Base-by-base conservation (phyloP, 2,797 vertebrate genomes). In the Poecilia velifera region DNA sequence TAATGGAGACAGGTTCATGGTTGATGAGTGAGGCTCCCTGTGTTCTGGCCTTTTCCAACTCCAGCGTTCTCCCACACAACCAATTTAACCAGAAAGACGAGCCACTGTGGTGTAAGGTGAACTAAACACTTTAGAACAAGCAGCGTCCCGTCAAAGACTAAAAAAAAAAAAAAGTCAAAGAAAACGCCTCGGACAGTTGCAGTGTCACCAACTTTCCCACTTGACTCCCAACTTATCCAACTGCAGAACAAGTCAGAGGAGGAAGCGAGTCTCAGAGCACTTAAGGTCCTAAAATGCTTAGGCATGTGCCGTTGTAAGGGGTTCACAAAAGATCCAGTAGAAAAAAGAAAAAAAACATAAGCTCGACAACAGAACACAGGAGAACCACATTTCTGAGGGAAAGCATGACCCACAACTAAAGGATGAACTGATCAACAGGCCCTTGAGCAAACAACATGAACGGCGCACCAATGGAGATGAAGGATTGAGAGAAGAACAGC, bases 201-300 rank as follows among this genome's bases (percentile, higher is more conserved):
- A 71, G 81, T 41, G 20, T 74, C 72, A 47, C 87, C 36, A 75
- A 68, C 53, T 73, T 77, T 66, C 31, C 83, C 62, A 75, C 82
- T 31, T 76, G 57, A 4, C 73, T 79, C 81, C 86, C 73, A 78
- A 87, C 87, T 85, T 84, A 88, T 79, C 87, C 78, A 81, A 76
- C 66, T 83, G 87, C 77, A 84, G 82, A 77, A 86, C 82, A 78
- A 86, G 83, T 79, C 43, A 73, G 86, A 81, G 78, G 76, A 84
- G 80, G 74, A 84, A 80, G 84, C 14, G 77, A 76, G 82, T 88
- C 79, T 92, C 86, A 89, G 93, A 91, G 91, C 92, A 93, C 93
- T 93, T 92, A 83, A 89, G 92, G 90, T 91, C 92, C 90, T 87
- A 87, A 84, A 87, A 88, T 77, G 72, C 84, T 86, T 84, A 80